Evolutionary conservation across 2,888 invertebrate genomes (phyloP), one percentile per base, ranked within the genome.

Genomic region (Stenurella melanura): DNA sequence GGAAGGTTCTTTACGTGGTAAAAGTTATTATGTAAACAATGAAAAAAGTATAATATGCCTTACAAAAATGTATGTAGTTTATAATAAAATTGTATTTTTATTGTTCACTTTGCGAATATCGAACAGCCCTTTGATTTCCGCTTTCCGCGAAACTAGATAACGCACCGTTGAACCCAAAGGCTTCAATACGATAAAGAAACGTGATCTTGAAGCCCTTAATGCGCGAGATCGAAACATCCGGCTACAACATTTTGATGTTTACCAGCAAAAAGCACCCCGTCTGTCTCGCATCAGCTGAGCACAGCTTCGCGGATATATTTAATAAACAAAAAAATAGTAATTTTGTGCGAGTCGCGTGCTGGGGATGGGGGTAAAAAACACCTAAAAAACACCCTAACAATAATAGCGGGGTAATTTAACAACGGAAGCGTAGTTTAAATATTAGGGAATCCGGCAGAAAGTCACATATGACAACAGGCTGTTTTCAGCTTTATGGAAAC

Each of bases 401-500:
- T 85, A 85, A 84, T 83, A 84, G 78, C 82, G 78, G 82, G 77
- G 85, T 86, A 86, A 85, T 87, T 86, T 86, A 83, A 86, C 83
- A 84, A 84, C 85, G 87, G 86, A 85, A 85, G 86, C 83, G 80
- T 81, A 86, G 83, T 86, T 87, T 87, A 87, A 88, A 88, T 87
- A 87, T 87, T 86, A 80, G 84, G 81, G 86, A 85, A 85, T 86
- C 85, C 86, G 82, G 84, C 84, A 84, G 73, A 78, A 73, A 75
- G 80, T 73, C 81, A 84, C 88, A 88, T 85, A 88, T 88, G 89
- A 88, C 88, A 88, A 87, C 89, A 87, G 88, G 85, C 88, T 88
- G 89, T 88, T 89, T 89, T 89, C 89, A 88, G 88, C 87, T 89
- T 89, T 89, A 84, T 88, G 89, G 87, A 89, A 89, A 89, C 89